Evolutionary conservation across 2,888 invertebrate genomes (phyloP).

Genomic region (Scaptomyza cyrtandrae): DNA sequence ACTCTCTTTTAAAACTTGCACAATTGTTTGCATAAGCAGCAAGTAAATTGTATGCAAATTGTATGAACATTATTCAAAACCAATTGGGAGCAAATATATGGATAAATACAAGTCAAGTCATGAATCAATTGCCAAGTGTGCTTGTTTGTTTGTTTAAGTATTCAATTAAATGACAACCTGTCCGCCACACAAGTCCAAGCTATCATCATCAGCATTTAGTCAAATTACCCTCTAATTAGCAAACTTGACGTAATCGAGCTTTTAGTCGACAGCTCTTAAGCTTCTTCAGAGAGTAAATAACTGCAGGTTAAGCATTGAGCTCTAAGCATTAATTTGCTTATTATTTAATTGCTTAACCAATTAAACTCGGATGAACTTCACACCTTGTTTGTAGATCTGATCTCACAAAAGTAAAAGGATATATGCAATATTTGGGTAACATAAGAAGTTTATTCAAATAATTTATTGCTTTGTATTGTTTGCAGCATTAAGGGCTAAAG

Average conservation of each 20-base stretch:
- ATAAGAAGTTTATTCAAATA: neutral
- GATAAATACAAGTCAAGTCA: neutral
- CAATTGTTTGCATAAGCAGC: conserved; percentile 67
- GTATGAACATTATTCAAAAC: conserved; percentile 37
- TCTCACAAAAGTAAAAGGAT: neutral
- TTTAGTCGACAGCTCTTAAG: conserved; percentile 11
- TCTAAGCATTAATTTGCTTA: conserved; percentile 9
- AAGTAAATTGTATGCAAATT: conserved; percentile 19
- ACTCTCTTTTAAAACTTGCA: conserved; percentile 43
- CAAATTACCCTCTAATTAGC: conserved; percentile 43
- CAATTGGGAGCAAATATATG: neutral
- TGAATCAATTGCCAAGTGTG: conserved; percentile 28
- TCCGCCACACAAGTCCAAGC: conserved; percentile 38
- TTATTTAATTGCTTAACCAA: conserved; percentile 25
- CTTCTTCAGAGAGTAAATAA: conserved; percentile 11
- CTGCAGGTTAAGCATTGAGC: conserved; percentile 9
- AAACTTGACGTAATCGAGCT: neutral
- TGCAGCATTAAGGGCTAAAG: no score
- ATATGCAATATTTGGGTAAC: neutral
- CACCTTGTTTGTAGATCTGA: conserved; percentile 6
- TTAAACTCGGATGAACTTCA: conserved; percentile 43
- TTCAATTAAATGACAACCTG: conserved; percentile 22
- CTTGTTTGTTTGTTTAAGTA: neutral
- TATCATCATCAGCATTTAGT: conserved; percentile 37
- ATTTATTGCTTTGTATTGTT: neutral